Evolutionary conservation across 1,140 invertebrate species (phyloP).

Genomic region (Anastatus disparis): DNA sequence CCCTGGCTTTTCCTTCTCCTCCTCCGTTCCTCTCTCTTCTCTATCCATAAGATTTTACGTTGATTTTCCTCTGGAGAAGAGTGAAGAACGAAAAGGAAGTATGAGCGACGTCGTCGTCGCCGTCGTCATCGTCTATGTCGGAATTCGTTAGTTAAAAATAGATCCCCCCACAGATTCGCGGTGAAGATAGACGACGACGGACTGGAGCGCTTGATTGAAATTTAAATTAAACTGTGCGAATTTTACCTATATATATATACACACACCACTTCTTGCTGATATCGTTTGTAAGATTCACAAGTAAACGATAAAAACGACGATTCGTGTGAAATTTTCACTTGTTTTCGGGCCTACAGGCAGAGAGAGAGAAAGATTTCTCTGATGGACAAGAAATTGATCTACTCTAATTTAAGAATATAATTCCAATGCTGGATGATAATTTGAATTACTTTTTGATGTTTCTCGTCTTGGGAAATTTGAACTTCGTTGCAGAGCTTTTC

Average conservation of each 20-base stretch:
- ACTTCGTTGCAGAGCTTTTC: too few species aligned
- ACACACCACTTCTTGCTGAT: too few species aligned
- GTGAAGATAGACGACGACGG: not conserved
- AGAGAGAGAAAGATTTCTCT: not conserved
- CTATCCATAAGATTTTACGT: too few species aligned
- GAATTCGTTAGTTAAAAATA: constrained; percentile 25
- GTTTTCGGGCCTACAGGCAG: too few species aligned
- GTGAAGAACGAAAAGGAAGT: too few species aligned
- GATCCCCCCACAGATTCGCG: constrained; percentile 9
- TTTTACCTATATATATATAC: not conserved
- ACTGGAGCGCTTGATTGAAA: constrained; percentile 32
- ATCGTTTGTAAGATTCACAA: not conserved
- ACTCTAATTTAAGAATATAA: too few species aligned
- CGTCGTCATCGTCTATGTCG: not conserved
- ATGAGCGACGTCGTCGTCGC: constrained; percentile 3
- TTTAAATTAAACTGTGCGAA: constrained; percentile 22
- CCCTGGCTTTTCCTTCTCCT: not conserved
- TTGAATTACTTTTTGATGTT: too few species aligned
- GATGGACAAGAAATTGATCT: too few species aligned
- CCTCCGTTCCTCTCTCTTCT: not conserved
- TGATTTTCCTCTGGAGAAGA: too few species aligned
- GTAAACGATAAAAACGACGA: not conserved
- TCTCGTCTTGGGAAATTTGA: too few species aligned
- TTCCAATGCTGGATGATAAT: too few species aligned
- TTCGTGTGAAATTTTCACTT: not conserved